A percentile compares a stretch with the other conserved stretches of the same genome.
Evolutionary conservation across 2,113 vertebrate genomes (phyloP).

Genomic region (Austrofundulus limnaeus): DNA sequence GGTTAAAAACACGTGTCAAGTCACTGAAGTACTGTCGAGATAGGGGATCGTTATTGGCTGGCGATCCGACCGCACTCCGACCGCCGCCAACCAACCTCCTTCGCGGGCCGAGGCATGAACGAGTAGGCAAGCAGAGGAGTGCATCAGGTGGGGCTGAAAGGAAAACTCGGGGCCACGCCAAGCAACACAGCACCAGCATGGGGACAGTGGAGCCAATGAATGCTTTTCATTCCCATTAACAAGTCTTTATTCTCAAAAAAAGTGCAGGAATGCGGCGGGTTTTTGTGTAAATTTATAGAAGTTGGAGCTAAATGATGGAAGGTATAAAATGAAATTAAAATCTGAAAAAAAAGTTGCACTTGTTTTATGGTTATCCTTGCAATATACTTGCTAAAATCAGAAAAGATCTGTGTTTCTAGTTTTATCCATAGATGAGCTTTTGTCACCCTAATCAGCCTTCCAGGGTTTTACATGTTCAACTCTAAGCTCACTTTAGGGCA

Average conservation of each 20-base stretch:
- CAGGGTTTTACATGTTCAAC: too few relatives aligned
- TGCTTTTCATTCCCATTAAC: constrained; percentile 19
- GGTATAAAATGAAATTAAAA: background rate
- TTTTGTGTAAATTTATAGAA: background rate
- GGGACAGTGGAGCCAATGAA: constrained; percentile 22
- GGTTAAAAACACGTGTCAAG: constrained; percentile 63
- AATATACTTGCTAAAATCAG: too few relatives aligned
- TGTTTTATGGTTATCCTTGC: background rate
- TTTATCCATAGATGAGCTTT: too few relatives aligned
- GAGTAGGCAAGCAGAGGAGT: constrained; percentile 51
- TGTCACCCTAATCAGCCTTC: background rate
- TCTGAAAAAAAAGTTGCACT: too few relatives aligned
- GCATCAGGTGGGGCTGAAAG: constrained; percentile 59
- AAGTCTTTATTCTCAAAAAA: background rate
- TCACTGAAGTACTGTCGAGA: constrained; percentile 48
- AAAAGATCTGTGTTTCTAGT: too few relatives aligned
- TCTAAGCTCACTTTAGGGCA: constrained; percentile 28
- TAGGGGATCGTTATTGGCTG: constrained; percentile 57
- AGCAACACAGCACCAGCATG: constrained; percentile 43
- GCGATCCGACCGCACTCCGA: constrained; percentile 24
- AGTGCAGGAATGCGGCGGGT: background rate
- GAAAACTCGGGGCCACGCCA: constrained; percentile 20
- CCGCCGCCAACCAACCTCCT: constrained; percentile 41
- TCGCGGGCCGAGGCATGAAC: constrained; percentile 28
- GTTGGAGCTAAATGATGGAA: background rate